Percentiles rank a stretch among this genome's conserved stretches.
These are phyloP conservation scores for Heliconius erato DNA, from an alignment of 2,888 invertebrate genomes.

Conservation along the genomic window DNA sequence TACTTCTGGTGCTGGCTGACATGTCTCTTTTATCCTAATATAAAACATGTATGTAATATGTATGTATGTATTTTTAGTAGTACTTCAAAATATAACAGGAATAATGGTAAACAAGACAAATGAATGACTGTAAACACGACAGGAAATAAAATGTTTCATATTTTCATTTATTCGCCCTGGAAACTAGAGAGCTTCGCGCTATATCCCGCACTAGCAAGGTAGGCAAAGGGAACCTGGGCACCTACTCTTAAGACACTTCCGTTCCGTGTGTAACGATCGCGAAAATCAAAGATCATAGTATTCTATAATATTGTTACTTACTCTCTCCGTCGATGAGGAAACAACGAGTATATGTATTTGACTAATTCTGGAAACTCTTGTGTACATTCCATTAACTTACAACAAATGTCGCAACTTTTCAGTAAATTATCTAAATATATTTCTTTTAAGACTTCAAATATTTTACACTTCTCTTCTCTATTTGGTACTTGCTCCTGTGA, in stretches of 20 bases:
- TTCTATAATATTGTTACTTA: constrained; percentile 24
- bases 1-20: constrained; percentile 1
- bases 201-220: no score
- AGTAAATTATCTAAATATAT: constrained; percentile 53
- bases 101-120: no score
- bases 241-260: no score
- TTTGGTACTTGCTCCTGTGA: constrained; percentile 64
- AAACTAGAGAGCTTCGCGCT: no score
- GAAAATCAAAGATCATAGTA: neutral
- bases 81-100: no score
- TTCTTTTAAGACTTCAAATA: constrained; percentile 58
- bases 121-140: no score
- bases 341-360: constrained; percentile 66
- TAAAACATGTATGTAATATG: neutral
- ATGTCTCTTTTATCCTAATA: neutral
- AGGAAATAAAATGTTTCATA: no score
- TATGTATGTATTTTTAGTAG: neutral
- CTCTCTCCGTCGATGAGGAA: constrained; percentile 64
- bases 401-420: constrained; percentile 69
- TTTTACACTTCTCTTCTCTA: constrained; percentile 47
- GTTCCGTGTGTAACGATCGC: no score
- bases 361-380: constrained; percentile 63
- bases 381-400: constrained; percentile 58
- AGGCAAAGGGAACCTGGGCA: no score
- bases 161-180: no score